These are phyloP conservation scores for Karalla daura DNA, from an alignment of 2,797 vertebrate species.

Conservation along the genomic window DNA sequence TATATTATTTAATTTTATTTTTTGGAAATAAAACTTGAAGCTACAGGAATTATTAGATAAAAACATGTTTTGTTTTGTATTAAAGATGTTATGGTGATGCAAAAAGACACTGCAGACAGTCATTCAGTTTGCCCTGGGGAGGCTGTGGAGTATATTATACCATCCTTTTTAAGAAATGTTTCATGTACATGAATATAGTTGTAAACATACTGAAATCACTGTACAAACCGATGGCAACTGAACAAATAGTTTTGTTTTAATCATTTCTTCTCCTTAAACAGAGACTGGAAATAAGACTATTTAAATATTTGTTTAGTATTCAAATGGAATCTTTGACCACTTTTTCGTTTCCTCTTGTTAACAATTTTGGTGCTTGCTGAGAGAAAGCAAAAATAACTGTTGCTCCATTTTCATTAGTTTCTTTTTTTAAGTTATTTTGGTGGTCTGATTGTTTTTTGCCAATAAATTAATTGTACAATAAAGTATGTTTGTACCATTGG, in stretches of 20 bases:
- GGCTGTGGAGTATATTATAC: slow-evolving; percentile 75
- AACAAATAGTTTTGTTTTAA: slow-evolving; percentile 80
- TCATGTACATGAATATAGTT: slow-evolving; percentile 85
- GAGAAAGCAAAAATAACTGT: slow-evolving; percentile 84
- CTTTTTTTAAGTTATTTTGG: slow-evolving; percentile 82
- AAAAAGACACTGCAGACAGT: slow-evolving; percentile 85
- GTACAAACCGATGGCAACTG: slow-evolving; percentile 86
- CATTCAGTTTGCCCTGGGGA: slow-evolving; percentile 75
- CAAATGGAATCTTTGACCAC: slow-evolving; percentile 84
- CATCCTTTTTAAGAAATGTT: slow-evolving; percentile 82
- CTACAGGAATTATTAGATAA: slow-evolving; percentile 85
- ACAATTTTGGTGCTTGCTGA: slow-evolving; percentile 86
- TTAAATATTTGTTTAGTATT: slow-evolving; percentile 85
- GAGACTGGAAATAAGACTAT: slow-evolving; percentile 85
- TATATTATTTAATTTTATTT: slow-evolving; percentile 90
- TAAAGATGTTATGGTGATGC: slow-evolving; percentile 83
- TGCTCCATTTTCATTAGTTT: slow-evolving; percentile 83
- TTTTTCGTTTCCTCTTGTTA: slow-evolving; percentile 81
- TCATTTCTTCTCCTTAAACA: slow-evolving; percentile 72
- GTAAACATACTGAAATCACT: slow-evolving; percentile 87
- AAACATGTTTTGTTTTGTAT: slow-evolving; percentile 82
- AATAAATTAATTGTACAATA: slow-evolving; percentile 91
- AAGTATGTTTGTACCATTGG: slow-evolving; percentile 90
- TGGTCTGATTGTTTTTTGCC: slow-evolving; percentile 83
- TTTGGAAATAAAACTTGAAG: slow-evolving; percentile 88